A percentile compares a stretch with the other conserved stretches of the same genome.
phyloP scores from a whole-genome alignment of 2,888 invertebrate genomes.

The Pterobdella sp. region DNA sequence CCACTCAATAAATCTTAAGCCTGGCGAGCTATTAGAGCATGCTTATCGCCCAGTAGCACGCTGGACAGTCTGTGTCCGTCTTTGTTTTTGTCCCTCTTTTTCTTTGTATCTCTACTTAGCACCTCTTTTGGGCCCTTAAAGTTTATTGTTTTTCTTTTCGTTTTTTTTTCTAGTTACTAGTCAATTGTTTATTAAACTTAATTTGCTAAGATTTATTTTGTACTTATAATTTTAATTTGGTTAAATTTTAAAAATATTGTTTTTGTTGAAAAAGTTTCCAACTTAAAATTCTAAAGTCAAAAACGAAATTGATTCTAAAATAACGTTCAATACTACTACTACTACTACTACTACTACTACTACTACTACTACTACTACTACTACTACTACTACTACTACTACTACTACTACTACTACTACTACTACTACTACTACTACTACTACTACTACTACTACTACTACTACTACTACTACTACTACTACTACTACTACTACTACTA shows the following conservation, averaged over 20 bases:
- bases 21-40: constrained; percentile 28
- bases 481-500: constrained; percentile 8
- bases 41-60: constrained; percentile 26
- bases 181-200: neutral
- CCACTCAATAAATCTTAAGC: constrained; percentile 28
- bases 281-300: too few relatives aligned
- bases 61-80: neutral
- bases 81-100: neutral
- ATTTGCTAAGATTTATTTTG: too few relatives aligned
- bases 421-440: constrained; percentile 8
- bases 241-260: too few relatives aligned
- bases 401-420: constrained; percentile 8
- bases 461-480: constrained; percentile 6
- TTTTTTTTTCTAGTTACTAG: neutral
- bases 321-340: neutral
- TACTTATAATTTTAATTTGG: too few relatives aligned
- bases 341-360: constrained; percentile 8
- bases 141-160: neutral
- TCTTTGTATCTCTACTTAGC: neutral
- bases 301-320: neutral
- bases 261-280: too few relatives aligned
- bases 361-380: constrained; percentile 8
- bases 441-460: constrained; percentile 8
- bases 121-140: neutral
- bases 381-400: constrained; percentile 8